Evolutionary conservation across 1,140 invertebrate species (phyloP), one percentile per base, ranked within the genome.

Genomic region (Drosophila arawakana): DNA sequence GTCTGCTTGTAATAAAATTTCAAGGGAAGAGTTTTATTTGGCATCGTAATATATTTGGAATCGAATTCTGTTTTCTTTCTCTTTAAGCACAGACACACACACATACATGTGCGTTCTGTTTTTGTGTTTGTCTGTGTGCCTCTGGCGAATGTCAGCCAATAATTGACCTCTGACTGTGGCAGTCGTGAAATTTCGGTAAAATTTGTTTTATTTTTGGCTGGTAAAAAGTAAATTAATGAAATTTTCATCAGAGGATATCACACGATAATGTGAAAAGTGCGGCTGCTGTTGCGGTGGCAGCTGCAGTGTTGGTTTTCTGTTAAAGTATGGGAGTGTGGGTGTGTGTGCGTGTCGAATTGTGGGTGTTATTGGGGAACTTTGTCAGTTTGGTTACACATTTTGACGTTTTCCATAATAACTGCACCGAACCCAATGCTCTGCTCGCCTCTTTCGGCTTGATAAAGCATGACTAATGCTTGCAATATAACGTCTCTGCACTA

Each of bases 361-460:
- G 13, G 60, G 13, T 13, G 10, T 2, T 41, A 37, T 30, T 15
- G 61, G 41, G 3, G 57, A 10, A 11, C 21, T 15, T n/a, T 9
- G 13, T 44, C 25, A 30, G 25, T 30, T 13, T 18, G 35, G 6
- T 58, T 30, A 62, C 46, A 52, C 18, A 49, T 39, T 25, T 34
- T 43, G 62, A 37, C 44, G 25, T 52, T 58, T 30, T 72, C 25
- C 62, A 58, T 58, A 52, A 59, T 69, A 46, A 44, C 50, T 49
- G 61, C 54, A 65, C 34, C 59, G 0, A 69, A 54, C 79, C 72
- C 76, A 71, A 68, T 68, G 67, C 76, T 60, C 6, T 30, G 50
- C 44, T 70, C 76, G 72, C 59, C 70, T 76, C 49, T 79, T 85
- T 85, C 65, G 61, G 76, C 79, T 66, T 76, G 79, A 85, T 86